phyloP scores from a whole-genome alignment of 2,888 invertebrate genomes.

The Phengaris arion region DNA sequence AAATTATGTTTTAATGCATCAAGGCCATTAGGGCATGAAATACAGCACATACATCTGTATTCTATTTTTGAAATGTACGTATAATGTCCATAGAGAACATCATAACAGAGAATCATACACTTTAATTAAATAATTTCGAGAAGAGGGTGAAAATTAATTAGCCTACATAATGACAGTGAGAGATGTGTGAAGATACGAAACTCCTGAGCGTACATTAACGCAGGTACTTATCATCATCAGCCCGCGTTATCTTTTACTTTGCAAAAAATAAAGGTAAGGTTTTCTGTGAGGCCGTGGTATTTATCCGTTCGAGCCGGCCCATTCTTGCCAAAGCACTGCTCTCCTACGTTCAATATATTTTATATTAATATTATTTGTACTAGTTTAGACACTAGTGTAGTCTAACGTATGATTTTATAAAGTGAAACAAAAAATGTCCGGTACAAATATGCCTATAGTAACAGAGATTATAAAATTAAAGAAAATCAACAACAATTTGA shows the following conservation, averaged over 20 bases:
- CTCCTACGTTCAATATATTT: no score
- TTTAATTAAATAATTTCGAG: constrained; percentile 4
- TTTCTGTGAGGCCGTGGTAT: no score
- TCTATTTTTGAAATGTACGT: neutral
- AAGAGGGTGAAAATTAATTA: constrained; percentile 10
- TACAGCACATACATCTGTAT: neutral
- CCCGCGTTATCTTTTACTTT: neutral
- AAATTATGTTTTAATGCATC: no score
- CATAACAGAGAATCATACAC: neutral
- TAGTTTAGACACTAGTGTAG: no score
- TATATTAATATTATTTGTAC: no score
- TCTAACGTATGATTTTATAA: no score
- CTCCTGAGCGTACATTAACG: neutral
- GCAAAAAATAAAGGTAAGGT: no score
- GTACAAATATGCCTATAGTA: no score
- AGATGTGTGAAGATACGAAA: neutral
- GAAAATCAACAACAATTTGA: neutral
- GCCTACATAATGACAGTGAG: neutral
- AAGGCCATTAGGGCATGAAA: no score
- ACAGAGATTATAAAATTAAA: neutral
- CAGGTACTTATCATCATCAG: neutral
- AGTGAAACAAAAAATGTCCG: no score
- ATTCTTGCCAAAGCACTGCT: no score
- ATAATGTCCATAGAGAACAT: neutral
- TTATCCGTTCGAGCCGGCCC: no score